These are phyloP conservation scores for Drosophila virilis DNA, from an alignment of 1,140 invertebrate species.

Conservation along the genomic window DNA sequence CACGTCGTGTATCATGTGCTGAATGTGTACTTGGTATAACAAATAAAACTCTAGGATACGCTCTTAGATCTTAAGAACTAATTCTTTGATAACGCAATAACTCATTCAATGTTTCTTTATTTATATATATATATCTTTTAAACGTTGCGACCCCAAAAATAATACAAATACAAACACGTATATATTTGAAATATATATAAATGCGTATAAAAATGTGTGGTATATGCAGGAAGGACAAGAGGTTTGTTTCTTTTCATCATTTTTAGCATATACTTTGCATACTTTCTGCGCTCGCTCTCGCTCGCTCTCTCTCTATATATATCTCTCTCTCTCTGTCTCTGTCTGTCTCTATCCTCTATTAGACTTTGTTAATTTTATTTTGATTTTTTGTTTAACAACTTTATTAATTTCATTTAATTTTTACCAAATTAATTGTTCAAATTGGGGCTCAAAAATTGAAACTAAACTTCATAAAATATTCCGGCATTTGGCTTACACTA, in stretches of 20 bases:
- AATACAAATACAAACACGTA: slow-evolving; percentile 11
- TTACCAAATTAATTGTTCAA: background rate
- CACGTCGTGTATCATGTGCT: slow-evolving; percentile 7
- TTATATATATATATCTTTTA: slow-evolving; percentile 35
- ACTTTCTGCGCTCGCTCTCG: slow-evolving; percentile 6
- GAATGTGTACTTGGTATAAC: slow-evolving; percentile 10
- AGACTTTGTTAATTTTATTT: slow-evolving; percentile 15
- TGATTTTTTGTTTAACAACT: background rate
- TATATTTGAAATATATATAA: slow-evolving; percentile 20
- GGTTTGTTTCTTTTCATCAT: slow-evolving; percentile 86
- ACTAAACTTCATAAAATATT: too few species aligned
- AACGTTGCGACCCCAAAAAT: slow-evolving; percentile 36
- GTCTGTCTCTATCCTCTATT: slow-evolving; percentile 8
- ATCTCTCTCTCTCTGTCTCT: slow-evolving; percentile 4
- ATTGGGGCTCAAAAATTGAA: background rate
- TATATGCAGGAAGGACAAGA: slow-evolving; percentile 88
- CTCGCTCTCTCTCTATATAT: slow-evolving; percentile 9
- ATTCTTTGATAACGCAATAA: slow-evolving; percentile 37
- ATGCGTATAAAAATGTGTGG: slow-evolving; percentile 19
- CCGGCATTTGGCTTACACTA: background rate
- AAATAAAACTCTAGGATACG: background rate
- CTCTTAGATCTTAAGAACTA: slow-evolving; percentile 14
- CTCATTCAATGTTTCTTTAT: slow-evolving; percentile 56
- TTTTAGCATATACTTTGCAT: slow-evolving; percentile 60
- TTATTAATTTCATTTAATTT: background rate